Conservation (phyloP, 2,888 invertebrate genomes). For the Beris morrisii region DNA sequence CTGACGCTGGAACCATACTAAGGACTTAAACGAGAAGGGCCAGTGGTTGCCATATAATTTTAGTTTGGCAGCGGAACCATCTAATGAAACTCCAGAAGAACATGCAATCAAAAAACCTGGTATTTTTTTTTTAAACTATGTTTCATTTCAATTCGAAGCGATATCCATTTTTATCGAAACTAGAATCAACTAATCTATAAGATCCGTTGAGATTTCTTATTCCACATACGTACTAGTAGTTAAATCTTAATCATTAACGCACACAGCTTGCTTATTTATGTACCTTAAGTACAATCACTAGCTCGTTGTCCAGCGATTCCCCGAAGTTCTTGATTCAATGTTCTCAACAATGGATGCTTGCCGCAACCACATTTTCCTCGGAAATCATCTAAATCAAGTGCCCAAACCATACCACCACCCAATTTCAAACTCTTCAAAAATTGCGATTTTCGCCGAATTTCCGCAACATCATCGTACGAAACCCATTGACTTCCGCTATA, state of each 20-base stretch:
- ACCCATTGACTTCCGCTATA: conserved; percentile 76
- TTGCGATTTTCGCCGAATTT: conserved; percentile 65
- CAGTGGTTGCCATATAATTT: too few species aligned
- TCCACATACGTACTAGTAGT: not conserved
- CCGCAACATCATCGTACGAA: conserved; percentile 71
- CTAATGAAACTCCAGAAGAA: too few species aligned
- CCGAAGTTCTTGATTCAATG: conserved; percentile 63
- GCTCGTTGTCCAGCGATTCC: conserved; percentile 55
- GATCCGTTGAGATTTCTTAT: conserved; percentile 5
- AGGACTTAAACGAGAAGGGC: too few species aligned
- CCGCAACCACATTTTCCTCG: conserved; percentile 69
- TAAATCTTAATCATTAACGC: not conserved
- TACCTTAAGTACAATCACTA: conserved; percentile 56
- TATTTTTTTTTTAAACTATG: too few species aligned
- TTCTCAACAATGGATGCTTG: conserved; percentile 67
- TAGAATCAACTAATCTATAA: conserved; percentile 21
- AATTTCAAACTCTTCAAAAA: conserved; percentile 62
- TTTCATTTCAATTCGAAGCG: too few species aligned
- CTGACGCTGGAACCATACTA: too few species aligned
- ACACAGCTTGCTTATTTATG: not conserved
- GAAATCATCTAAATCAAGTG: conserved; percentile 78
- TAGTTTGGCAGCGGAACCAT: too few species aligned
- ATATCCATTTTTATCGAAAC: conserved; percentile 6
- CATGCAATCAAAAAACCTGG: too few species aligned
- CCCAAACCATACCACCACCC: conserved; percentile 78